These are phyloP conservation scores for Sylvia atricapilla DNA, from an alignment of 2,113 vertebrate genomes.

Conservation along the genomic window DNA sequence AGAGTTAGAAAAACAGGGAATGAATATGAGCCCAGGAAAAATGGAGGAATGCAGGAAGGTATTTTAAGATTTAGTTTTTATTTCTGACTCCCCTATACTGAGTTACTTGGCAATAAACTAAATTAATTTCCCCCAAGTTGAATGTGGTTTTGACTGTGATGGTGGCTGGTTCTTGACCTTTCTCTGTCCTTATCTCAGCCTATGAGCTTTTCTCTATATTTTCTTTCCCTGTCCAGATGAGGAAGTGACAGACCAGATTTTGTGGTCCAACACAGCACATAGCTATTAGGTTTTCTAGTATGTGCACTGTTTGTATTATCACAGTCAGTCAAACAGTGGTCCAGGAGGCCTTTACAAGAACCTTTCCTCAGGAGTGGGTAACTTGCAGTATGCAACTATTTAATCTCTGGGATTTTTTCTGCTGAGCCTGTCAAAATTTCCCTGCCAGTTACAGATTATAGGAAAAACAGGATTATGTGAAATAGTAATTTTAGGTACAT, in stretches of 20 bases:
- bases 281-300: neutral
- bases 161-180: neutral
- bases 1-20: neutral
- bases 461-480: neutral
- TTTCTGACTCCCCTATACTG: neutral
- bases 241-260: neutral
- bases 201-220: neutral
- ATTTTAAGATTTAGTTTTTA: neutral
- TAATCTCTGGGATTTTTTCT: neutral
- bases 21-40: fast-evolving
- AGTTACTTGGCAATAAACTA: neutral
- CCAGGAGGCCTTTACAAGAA: neutral
- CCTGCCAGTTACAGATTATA: neutral
- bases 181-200: neutral
- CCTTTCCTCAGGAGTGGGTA: neutral
- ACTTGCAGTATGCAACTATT: neutral
- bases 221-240: neutral
- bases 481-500: neutral
- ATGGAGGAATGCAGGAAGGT: neutral
- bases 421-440: neutral
- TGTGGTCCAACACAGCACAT: neutral
- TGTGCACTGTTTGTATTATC: neutral
- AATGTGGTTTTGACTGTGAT: neutral
- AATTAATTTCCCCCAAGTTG: neutral
- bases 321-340: neutral